A percentile compares a stretch with the other conserved stretches of the same genome.
These are phyloP conservation scores for Phalacrocorax aristotelis DNA, from an alignment of 2,113 vertebrate species.

Conservation along the genomic window DNA sequence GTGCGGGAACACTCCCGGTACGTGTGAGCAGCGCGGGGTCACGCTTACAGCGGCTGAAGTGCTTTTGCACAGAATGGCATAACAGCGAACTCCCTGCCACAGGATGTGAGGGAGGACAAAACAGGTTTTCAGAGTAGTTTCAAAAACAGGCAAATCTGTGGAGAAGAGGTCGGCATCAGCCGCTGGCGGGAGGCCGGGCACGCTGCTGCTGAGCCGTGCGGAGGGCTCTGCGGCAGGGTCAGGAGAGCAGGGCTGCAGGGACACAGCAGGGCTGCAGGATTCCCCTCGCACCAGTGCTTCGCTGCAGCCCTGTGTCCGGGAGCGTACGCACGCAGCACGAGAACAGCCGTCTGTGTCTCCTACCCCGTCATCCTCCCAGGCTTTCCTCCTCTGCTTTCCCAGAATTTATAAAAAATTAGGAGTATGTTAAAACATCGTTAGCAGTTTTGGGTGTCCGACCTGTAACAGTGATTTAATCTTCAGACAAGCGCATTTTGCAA, in stretches of 20 bases:
- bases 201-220: accelerated
- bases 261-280: not conserved
- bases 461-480: not conserved
- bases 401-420: not conserved
- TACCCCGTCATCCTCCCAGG: not conserved
- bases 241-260: not conserved
- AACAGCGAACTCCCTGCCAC: not conserved
- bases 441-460: not conserved
- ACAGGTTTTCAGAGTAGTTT: not conserved
- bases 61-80: not conserved
- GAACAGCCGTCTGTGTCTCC: not conserved
- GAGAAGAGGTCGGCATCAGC: not conserved
- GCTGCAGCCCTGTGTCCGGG: not conserved
- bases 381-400: not conserved
- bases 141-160: accelerated
- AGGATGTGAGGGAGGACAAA: not conserved
- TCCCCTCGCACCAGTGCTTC: not conserved
- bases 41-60: not conserved
- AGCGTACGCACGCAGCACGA: accelerated
- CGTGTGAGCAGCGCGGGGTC: accelerated
- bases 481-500: not conserved
- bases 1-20: not conserved
- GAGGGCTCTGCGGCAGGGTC: not conserved
- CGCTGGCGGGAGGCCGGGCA: accelerated
- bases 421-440: not conserved